phyloP scores from a whole-genome alignment of 2,888 invertebrate genomes.

The Notodonta ziczac region DNA sequence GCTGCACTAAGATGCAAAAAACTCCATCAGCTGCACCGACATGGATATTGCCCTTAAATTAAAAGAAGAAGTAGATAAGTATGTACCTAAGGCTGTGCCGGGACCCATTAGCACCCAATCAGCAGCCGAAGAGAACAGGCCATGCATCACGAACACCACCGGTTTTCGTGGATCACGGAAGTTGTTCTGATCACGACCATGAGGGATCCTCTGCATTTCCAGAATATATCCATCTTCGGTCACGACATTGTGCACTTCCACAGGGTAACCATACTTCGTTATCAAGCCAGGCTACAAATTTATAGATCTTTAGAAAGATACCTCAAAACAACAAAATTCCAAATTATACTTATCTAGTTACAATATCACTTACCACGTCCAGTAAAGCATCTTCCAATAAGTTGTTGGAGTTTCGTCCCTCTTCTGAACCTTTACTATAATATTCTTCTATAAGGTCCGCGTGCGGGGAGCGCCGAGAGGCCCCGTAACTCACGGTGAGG shows the following conservation, averaged over 20 bases:
- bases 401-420: slow-evolving; percentile 44
- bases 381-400: slow-evolving; percentile 53
- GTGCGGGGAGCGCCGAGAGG: slow-evolving; percentile 41
- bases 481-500: slow-evolving; percentile 3
- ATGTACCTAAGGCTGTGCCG: slow-evolving; percentile 86
- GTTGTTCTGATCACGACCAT: slow-evolving; percentile 43
- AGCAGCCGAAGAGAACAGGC: slow-evolving; percentile 87
- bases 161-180: slow-evolving; percentile 65
- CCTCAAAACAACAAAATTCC: neutral
- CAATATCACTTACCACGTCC: slow-evolving; percentile 48
- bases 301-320: neutral
- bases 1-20: too few species aligned
- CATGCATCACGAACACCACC: slow-evolving; percentile 85
- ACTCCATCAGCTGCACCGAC: too few species aligned
- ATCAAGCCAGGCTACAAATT: slow-evolving; percentile 43
- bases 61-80: slow-evolving; percentile 14
- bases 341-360: neutral
- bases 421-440: slow-evolving; percentile 27
- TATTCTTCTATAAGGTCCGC: slow-evolving; percentile 44
- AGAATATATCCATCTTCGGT: slow-evolving; percentile 52
- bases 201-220: slow-evolving; percentile 48
- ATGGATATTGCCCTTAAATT: too few species aligned
- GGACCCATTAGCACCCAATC: slow-evolving; percentile 89
- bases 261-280: slow-evolving; percentile 46
- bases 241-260: slow-evolving; percentile 45